Evolutionary conservation across 1,140 invertebrate species (phyloP).

Genomic region (Caligus rogercresseyi): DNA sequence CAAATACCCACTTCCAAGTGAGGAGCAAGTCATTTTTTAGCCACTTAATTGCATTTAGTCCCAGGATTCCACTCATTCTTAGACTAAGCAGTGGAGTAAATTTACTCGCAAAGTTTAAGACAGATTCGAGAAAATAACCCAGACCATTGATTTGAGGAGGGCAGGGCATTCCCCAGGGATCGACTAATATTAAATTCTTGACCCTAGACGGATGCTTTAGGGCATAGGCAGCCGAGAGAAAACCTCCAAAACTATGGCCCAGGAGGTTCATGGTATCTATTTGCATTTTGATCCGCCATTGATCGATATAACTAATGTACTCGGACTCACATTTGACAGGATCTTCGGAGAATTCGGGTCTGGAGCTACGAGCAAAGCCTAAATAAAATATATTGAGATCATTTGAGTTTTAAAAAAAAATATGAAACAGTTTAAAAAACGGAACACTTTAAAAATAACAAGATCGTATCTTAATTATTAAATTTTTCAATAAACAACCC

Average conservation of each 20-base stretch:
- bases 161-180: constrained; percentile 17
- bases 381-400: background rate
- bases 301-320: constrained; percentile 5
- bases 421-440: no score
- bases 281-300: constrained; percentile 6
- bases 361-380: constrained; percentile 15
- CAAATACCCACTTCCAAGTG: background rate
- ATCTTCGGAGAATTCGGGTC: constrained; percentile 7
- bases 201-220: constrained; percentile 10
- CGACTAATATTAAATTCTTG: constrained; percentile 7
- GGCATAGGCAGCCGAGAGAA: constrained; percentile 7
- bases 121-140: constrained; percentile 1
- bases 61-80: background rate
- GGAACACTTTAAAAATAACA: no score
- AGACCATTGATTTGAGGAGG: background rate
- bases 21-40: background rate
- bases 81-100: constrained; percentile 15
- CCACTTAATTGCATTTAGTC: background rate
- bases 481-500: no score
- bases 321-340: background rate
- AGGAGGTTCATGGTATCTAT: constrained; percentile 5
- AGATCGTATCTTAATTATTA: no score
- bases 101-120: constrained; percentile 5
- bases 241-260: constrained; percentile 18
- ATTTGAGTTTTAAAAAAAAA: no score